A percentile compares a stretch with the other conserved stretches of the same genome.
These are phyloP conservation scores for Nymphalis urticae DNA, from an alignment of 2,888 invertebrate genomes.

Conservation along the genomic window DNA sequence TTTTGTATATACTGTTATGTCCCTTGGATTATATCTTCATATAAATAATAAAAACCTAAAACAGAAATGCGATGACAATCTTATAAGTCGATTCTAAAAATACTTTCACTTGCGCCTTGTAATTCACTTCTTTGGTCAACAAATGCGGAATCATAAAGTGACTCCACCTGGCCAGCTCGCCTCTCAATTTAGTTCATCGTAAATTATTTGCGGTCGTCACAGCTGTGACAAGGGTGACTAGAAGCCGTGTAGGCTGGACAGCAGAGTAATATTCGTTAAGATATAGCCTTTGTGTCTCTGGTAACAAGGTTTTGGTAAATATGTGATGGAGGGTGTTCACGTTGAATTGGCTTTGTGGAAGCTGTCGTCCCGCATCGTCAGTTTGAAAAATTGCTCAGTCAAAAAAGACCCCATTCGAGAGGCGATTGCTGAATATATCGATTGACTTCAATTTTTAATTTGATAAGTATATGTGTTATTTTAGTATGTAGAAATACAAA, in stretches of 20 bases:
- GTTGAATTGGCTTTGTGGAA: constrained; percentile 24
- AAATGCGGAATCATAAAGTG: constrained; percentile 24
- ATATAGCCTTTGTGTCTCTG: background rate
- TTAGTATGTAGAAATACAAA: too few relatives aligned
- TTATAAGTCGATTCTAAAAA: background rate
- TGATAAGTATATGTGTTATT: too few relatives aligned
- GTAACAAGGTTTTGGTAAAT: constrained; percentile 4
- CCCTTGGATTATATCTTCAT: too few relatives aligned
- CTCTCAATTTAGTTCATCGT: constrained; percentile 32
- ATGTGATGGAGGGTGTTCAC: constrained; percentile 2
- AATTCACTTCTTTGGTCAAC: background rate
- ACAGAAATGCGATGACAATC: background rate
- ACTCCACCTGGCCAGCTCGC: constrained; percentile 27
- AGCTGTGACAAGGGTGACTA: constrained; percentile 33
- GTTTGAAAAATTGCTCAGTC: constrained; percentile 32
- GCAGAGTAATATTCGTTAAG: background rate
- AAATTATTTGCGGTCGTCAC: constrained; percentile 33
- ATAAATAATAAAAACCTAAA: too few relatives aligned
- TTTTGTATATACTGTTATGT: too few relatives aligned
- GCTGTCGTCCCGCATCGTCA: constrained; percentile 26
- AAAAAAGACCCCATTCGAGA: constrained; percentile 20
- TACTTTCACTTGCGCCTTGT: background rate
- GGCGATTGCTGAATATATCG: background rate
- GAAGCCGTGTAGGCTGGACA: constrained; percentile 12
- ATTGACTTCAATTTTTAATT: background rate